These are phyloP conservation scores for Syrmaticus mikado DNA, from an alignment of 2,113 vertebrate genomes.

Conservation along the genomic window DNA sequence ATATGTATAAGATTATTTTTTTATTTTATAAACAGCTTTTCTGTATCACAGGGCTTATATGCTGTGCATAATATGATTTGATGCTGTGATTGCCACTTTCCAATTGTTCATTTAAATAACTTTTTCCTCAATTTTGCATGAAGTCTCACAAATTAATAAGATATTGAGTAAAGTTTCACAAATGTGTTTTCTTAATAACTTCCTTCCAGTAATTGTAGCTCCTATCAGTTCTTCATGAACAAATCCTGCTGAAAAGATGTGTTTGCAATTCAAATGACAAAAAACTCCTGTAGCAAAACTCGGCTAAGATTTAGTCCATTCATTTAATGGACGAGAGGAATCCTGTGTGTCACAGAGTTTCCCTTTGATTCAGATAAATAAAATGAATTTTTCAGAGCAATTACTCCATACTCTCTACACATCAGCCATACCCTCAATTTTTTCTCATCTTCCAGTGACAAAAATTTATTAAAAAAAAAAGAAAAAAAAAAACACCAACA, in stretches of 20 bases:
- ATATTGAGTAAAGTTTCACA: constrained; percentile 12
- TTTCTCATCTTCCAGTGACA: neutral
- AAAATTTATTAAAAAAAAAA: neutral
- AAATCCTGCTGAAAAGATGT: constrained; percentile 8
- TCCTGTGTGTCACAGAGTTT: neutral
- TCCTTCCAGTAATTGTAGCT: neutral
- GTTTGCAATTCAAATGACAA: neutral
- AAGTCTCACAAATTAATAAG: constrained; percentile 11
- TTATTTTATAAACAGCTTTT: neutral
- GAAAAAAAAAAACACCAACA: neutral
- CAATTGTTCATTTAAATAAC: neutral
- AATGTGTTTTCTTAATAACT: neutral
- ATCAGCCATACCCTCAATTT: neutral
- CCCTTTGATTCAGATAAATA: constrained; percentile 1
- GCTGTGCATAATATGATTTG: neutral
- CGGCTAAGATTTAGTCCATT: neutral
- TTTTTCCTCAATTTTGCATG: neutral
- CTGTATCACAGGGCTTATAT: neutral
- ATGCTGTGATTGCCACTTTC: neutral
- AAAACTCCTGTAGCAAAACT: neutral
- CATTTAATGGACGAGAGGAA: constrained; percentile 1
- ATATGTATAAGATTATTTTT: neutral
- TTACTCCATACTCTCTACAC: neutral
- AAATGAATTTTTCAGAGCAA: neutral
- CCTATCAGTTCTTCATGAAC: neutral